Percentiles rank a stretch among this genome's conserved stretches.
phyloP scores from a whole-genome alignment of 2,888 invertebrate genomes.

The Endotricha flammealis region DNA sequence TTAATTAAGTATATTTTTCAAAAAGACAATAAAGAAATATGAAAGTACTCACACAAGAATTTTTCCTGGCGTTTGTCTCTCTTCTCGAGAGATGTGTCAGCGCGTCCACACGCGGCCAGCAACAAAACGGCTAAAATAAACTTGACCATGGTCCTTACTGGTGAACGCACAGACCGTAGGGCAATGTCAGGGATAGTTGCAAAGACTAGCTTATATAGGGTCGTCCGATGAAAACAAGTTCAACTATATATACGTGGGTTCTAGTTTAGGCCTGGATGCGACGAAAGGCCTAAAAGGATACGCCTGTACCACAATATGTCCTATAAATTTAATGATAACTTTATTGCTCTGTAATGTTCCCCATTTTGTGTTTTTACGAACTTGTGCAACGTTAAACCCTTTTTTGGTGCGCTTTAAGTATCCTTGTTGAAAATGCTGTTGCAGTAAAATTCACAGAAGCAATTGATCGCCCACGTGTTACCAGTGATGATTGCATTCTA shows the following conservation, averaged over 20 bases:
- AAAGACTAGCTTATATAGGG: constrained; percentile 68
- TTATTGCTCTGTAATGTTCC: constrained; percentile 3
- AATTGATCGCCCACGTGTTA: no score
- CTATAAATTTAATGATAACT: constrained; percentile 14
- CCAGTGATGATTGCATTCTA: no score
- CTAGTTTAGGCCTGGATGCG: constrained; percentile 59
- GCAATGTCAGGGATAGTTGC: constrained; percentile 71
- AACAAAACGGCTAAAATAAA: constrained; percentile 34
- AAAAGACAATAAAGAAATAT: constrained; percentile 1
- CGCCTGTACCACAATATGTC: constrained; percentile 40
- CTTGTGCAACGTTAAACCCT: not conserved
- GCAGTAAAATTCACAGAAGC: no score
- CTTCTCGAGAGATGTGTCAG: constrained; percentile 15
- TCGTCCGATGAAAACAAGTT: constrained; percentile 55
- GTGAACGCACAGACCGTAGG: constrained; percentile 39
- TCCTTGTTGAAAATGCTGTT: no score
- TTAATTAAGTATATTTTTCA: not conserved
- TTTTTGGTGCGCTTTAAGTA: not conserved
- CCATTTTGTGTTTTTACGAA: not conserved
- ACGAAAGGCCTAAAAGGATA: constrained; percentile 65
- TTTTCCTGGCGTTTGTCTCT: constrained; percentile 31
- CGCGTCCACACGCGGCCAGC: constrained; percentile 25
- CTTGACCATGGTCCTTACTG: constrained; percentile 42
- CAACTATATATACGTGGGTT: constrained; percentile 58
- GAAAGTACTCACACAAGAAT: constrained; percentile 49